Base-by-base conservation (phyloP, 2,797 vertebrate genomes). In the Heteromormyrus szaboi region DNA sequence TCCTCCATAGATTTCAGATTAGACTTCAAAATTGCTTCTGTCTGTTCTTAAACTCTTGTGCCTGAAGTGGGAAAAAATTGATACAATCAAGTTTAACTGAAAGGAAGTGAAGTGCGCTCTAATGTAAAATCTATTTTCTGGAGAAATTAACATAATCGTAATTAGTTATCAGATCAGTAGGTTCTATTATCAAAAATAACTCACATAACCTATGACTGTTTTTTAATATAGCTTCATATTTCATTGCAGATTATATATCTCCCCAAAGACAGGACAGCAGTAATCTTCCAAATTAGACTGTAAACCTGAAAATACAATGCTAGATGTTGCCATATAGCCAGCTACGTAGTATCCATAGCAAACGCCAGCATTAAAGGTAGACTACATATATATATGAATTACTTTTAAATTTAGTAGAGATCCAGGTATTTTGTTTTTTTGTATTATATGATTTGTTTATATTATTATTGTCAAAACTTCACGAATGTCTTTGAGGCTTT, bases 151-250 rank as follows among this genome's bases (percentile, higher is more conserved):
- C 12, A 79, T 37, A 79, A 79, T 79, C 72, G 12, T 79, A 79
- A 79, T 79, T 37, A 79, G 72, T 33, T 68, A 68, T 68, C 72
- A 44, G 72, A 79, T 79, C 72, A 79, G 72, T 79, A 79, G 72
- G 14, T 79, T 14, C 12, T 79, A 44, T 79, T 79, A 79, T 41
- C 17, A 37, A 79, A 79, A 79, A 41, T 76, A 41, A 79, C 72
- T 79, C 3, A 2, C 72, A 44, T 44, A 79, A 79, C 33, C 72
- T 44, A 79, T 79, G 72, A 79, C 72, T 44, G 72, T 44, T 79
- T 79, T 37, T 79, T 79, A 41, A 79, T 79, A 41, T 14, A 17
- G 17, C 37, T 44, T 79, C 72, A 79, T 79, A 79, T 79, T 44
- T 79, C 17, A 44, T 33, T 79, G 72, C 72, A 44, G 17, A 79